Evolutionary conservation across 1,140 invertebrate genomes (phyloP).

Genomic region (Carcinoscorpius rotundicauda): DNA sequence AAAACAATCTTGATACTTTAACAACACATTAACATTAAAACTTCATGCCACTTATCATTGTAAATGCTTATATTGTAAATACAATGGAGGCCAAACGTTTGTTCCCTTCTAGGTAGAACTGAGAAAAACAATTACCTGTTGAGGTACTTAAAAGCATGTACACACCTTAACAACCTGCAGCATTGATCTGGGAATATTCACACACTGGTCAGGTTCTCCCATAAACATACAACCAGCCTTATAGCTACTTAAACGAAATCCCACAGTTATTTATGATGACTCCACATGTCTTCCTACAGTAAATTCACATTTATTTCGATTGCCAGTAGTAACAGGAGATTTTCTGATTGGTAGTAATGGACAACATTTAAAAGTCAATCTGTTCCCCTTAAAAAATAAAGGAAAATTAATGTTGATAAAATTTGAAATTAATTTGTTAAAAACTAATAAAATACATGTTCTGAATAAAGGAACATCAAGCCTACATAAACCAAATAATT

Average conservation of each 20-base stretch:
- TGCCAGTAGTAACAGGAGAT: constrained; percentile 51
- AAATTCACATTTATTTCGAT: constrained; percentile 98
- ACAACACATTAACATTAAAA: too few relatives aligned
- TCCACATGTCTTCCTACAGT: constrained; percentile 61
- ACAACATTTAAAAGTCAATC: constrained; percentile 29
- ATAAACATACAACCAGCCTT: constrained; percentile 67
- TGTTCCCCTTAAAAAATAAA: constrained; percentile 12
- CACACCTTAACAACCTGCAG: constrained; percentile 53
- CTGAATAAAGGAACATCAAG: too few relatives aligned
- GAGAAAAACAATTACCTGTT: neutral
- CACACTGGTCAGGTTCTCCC: constrained; percentile 52
- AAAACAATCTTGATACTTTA: too few relatives aligned
- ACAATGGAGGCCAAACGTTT: too few relatives aligned
- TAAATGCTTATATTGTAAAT: too few relatives aligned
- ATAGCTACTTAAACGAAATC: constrained; percentile 78
- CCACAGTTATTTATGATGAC: constrained; percentile 57
- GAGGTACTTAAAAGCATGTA: constrained; percentile 1
- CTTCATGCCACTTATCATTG: too few relatives aligned
- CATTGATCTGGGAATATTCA: constrained; percentile 64
- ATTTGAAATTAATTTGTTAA: neutral
- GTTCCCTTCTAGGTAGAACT: too few relatives aligned
- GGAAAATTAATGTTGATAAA: neutral
- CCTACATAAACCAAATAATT: too few relatives aligned
- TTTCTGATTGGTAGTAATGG: constrained; percentile 40
- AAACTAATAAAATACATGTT: neutral